Percentiles rank a stretch among this genome's conserved stretches.
phyloP scores from a whole-genome alignment of 2,888 invertebrate genomes.

The Lagria hirta region DNA sequence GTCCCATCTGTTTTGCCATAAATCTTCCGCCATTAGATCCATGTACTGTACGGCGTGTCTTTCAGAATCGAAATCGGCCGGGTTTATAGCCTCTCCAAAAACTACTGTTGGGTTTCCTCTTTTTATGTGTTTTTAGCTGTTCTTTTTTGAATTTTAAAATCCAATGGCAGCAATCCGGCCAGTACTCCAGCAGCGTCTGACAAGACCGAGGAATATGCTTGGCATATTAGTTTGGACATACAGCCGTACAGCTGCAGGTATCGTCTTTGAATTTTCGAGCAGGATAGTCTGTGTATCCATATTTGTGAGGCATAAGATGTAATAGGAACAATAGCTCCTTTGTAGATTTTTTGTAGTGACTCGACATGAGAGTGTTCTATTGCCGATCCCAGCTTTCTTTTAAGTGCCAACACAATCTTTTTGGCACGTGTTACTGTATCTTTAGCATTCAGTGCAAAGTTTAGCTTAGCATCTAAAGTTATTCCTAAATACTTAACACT shows the following conservation, averaged over 20 bases:
- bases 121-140: not conserved
- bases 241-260: too few species aligned
- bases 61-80: not conserved
- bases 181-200: slow-evolving; percentile 3
- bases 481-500: slow-evolving; percentile 1
- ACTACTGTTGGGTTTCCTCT: not conserved
- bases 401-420: not conserved
- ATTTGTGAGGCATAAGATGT: not conserved
- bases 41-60: not conserved
- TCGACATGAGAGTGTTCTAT: not conserved
- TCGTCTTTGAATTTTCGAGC: not conserved
- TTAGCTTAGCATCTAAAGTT: not conserved
- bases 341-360: slow-evolving; percentile 3
- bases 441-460: not conserved
- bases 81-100: not conserved
- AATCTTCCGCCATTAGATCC: not conserved
- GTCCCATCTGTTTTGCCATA: too few species aligned
- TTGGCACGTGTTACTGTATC: not conserved
- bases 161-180: slow-evolving; percentile 1
- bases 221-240: too few species aligned
- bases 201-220: slow-evolving; percentile 1
- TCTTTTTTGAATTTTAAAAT: slow-evolving; percentile 3
- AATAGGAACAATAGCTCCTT: slow-evolving; percentile 6
- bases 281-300: slow-evolving; percentile 2
- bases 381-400: not conserved